Evolutionary conservation across 1,140 invertebrate species (phyloP).

Genomic region (Diploscapter pachys): DNA sequence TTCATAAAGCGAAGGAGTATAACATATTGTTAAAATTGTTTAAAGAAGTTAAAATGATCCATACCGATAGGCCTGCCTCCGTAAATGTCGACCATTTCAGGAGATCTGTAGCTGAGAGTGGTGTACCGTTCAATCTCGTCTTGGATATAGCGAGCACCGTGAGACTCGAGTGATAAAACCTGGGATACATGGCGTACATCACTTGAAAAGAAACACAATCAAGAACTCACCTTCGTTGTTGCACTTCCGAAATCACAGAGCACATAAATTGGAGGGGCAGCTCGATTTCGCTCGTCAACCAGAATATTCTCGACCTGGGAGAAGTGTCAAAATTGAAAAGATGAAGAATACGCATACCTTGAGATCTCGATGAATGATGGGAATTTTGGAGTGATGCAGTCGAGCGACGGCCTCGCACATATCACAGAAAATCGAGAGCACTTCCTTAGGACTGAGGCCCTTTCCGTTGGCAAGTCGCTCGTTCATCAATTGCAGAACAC

Average conservation of each 20-base stretch:
- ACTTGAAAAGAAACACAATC: conserved; percentile 14
- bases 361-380: conserved; percentile 88
- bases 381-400: conserved; percentile 87
- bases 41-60: no score
- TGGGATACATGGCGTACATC: conserved; percentile 26
- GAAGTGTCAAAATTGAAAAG: not conserved
- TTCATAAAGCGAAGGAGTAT: no score
- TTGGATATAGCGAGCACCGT: conserved; percentile 62
- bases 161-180: conserved; percentile 28
- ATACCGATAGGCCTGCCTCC: conserved; percentile 79
- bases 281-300: conserved; percentile 51
- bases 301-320: conserved; percentile 53
- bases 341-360: conserved; percentile 67
- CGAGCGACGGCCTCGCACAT: conserved; percentile 85
- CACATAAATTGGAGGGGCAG: conserved; percentile 49
- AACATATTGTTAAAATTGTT: no score
- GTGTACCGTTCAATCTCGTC: conserved; percentile 90
- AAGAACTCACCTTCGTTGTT: conserved; percentile 48
- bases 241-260: conserved; percentile 58
- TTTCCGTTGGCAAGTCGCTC: conserved; percentile 70
- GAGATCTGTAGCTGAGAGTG: conserved; percentile 83
- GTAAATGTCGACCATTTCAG: conserved; percentile 94
- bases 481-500: conserved; percentile 84
- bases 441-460: conserved; percentile 75
- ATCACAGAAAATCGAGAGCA: conserved; percentile 89